Evolutionary conservation across 2,888 invertebrate species (phyloP).

Genomic region (Rapana venosa): DNA sequence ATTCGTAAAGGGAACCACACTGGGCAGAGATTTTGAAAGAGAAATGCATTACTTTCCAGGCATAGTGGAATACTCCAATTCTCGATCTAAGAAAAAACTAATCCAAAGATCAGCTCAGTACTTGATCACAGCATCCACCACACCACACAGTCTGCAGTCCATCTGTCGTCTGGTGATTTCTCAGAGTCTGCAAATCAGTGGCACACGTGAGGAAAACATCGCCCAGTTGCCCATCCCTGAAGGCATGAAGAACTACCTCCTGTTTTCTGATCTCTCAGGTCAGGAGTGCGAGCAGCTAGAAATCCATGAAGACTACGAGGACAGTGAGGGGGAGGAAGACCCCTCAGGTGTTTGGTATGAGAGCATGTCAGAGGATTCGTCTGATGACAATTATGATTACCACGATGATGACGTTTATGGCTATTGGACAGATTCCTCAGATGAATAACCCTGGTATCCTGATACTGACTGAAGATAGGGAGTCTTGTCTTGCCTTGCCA

Average conservation of each 20-base stretch:
- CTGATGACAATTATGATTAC: too few relatives aligned
- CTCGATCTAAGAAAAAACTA: not conserved
- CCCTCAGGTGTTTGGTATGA: not conserved
- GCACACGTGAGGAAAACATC: not conserved
- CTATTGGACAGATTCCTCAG: too few relatives aligned
- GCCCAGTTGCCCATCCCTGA: not conserved
- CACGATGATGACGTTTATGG: too few relatives aligned
- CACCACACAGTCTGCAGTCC: conserved; percentile 25
- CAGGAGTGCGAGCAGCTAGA: not conserved
- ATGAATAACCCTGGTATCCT: too few relatives aligned
- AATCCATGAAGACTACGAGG: not conserved
- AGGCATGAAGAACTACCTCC: not conserved
- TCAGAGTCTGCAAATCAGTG: not conserved
- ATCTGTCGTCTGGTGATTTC: conserved; percentile 26
- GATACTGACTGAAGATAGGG: too few relatives aligned
- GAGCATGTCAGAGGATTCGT: too few relatives aligned
- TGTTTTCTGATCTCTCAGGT: not conserved
- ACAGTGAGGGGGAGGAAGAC: not conserved
- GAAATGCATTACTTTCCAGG: not conserved
- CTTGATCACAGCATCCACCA: not conserved
- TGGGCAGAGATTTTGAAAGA: not conserved
- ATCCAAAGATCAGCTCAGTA: not conserved
- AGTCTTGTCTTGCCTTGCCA: too few relatives aligned
- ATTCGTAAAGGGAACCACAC: not conserved
- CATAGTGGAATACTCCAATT: not conserved